These are phyloP conservation scores for Trematomus loennbergii DNA, from an alignment of 2,113 vertebrate genomes.

Conservation along the genomic window DNA sequence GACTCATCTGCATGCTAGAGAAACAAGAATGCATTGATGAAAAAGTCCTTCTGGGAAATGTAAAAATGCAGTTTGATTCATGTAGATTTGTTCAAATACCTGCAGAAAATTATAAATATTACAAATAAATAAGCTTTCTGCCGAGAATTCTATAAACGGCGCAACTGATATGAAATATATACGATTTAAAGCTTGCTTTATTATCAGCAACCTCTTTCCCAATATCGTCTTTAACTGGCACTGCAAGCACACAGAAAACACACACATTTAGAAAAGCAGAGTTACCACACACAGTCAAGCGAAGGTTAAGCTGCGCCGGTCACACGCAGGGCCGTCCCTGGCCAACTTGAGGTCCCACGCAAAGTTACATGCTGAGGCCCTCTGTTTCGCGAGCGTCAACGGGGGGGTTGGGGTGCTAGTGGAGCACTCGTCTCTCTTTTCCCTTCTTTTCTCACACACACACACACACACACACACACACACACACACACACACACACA, in stretches of 20 bases:
- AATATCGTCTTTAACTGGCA: neutral
- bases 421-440: neutral
- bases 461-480: constrained; percentile 14
- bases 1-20: constrained; percentile 38
- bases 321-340: neutral
- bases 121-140: too few species aligned
- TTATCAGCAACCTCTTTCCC: neutral
- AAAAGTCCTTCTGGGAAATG: neutral
- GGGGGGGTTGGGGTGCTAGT: too few species aligned
- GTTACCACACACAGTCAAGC: neutral
- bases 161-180: neutral
- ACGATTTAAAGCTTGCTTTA: neutral
- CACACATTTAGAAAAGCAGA: neutral
- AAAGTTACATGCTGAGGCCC: too few species aligned
- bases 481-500: neutral
- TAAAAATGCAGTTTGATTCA: neutral
- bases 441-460: neutral
- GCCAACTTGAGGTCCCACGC: too few species aligned
- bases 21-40: neutral
- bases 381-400: too few species aligned
- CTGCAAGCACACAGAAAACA: neutral
- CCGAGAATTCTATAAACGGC: too few species aligned
- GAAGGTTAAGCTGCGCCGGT: constrained; percentile 14
- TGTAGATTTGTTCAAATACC: neutral
- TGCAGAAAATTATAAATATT: neutral